A percentile compares a stretch with the other conserved stretches of the same genome.
phyloP scores from a whole-genome alignment of 2,888 invertebrate species.

The Nymphalis polychloros region DNA sequence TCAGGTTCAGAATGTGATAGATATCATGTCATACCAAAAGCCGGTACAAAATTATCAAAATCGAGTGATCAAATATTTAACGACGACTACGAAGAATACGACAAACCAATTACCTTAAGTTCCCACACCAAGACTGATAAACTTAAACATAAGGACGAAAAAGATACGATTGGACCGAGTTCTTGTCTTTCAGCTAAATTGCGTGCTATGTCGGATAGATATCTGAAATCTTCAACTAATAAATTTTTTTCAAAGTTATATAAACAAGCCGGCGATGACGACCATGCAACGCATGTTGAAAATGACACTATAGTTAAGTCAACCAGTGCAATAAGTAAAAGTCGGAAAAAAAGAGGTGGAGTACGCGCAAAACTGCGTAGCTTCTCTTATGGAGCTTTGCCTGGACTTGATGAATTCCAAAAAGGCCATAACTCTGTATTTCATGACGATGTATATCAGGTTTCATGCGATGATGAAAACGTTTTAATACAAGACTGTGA shows the following conservation, averaged over 20 bases:
- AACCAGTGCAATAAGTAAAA: conserved; percentile 58
- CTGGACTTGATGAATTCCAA: conserved; percentile 87
- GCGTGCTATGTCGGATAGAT: conserved; percentile 87
- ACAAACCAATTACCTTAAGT: conserved; percentile 58
- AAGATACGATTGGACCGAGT: conserved; percentile 77
- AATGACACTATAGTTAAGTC: conserved; percentile 62
- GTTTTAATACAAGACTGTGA: conserved; percentile 83
- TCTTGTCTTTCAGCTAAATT: conserved; percentile 86
- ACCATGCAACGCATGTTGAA: conserved; percentile 53
- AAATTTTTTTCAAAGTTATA: conserved; percentile 86
- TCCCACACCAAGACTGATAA: conserved; percentile 77
- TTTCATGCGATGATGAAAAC: conserved; percentile 78
- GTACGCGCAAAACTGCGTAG: conserved; percentile 83
- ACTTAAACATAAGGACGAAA: conserved; percentile 69
- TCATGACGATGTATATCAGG: conserved; percentile 81
- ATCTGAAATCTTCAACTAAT: conserved; percentile 86
- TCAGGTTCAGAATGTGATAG: conserved; percentile 78
- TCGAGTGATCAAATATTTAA: conserved; percentile 81
- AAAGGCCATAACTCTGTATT: conserved; percentile 83
- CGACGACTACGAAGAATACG: conserved; percentile 73
- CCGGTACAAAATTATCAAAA: conserved; percentile 73
- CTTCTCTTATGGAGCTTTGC: conserved; percentile 88
- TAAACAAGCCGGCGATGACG: conserved; percentile 70
- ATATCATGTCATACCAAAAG: conserved; percentile 72
- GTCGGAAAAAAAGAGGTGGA: conserved; percentile 68